Evolutionary conservation across 37 sponge, comb jelly and placozoan genomes (phyloP).

Genomic region (Halisarca cf. caerulea): DNA sequence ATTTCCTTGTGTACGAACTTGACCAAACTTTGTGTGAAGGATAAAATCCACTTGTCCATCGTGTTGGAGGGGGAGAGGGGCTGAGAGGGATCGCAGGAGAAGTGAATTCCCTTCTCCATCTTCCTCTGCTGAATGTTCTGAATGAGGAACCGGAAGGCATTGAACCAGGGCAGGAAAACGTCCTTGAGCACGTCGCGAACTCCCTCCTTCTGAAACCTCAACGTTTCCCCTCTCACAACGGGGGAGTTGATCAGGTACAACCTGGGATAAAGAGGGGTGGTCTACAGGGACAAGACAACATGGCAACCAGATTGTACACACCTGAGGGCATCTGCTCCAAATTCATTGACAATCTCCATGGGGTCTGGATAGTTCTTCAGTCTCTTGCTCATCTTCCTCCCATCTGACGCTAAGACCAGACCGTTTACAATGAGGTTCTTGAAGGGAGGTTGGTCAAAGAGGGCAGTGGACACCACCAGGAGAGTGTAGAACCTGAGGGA

Average conservation of each 20-base stretch:
- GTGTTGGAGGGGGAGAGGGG: slow-evolving; percentile 64
- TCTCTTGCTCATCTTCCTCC: slow-evolving; percentile 97
- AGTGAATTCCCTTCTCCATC: slow-evolving; percentile 76
- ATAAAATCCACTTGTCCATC: slow-evolving; percentile 97
- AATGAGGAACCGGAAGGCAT: slow-evolving; percentile 96
- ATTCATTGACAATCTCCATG: slow-evolving; percentile 77
- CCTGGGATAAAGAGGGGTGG: slow-evolving; percentile 9
- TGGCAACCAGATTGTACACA: too few relatives aligned
- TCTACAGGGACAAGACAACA: too few relatives aligned
- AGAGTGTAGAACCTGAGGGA: slow-evolving; percentile 99
- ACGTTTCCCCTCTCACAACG: slow-evolving; percentile 92
- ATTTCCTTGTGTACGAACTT: slow-evolving; percentile 91
- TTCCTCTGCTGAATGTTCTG: slow-evolving; percentile 85
- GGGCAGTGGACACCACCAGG: slow-evolving; percentile 92
- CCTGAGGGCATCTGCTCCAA: slow-evolving; percentile 93
- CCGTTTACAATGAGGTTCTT: slow-evolving; percentile 99
- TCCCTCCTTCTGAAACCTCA: slow-evolving; percentile 90
- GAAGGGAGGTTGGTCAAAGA: slow-evolving; percentile 95
- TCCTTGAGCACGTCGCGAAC: slow-evolving; percentile 97
- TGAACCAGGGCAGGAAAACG: slow-evolving; percentile 98
- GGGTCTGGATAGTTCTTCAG: slow-evolving; percentile 99
- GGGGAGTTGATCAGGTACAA: slow-evolving; percentile 96
- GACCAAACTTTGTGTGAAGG: slow-evolving; percentile 83
- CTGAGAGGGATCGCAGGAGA: slow-evolving; percentile 46
- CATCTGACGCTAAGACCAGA: slow-evolving; percentile 92